Evolutionary conservation across 2,113 vertebrate genomes (phyloP).

Genomic region (Strigops habroptila): DNA sequence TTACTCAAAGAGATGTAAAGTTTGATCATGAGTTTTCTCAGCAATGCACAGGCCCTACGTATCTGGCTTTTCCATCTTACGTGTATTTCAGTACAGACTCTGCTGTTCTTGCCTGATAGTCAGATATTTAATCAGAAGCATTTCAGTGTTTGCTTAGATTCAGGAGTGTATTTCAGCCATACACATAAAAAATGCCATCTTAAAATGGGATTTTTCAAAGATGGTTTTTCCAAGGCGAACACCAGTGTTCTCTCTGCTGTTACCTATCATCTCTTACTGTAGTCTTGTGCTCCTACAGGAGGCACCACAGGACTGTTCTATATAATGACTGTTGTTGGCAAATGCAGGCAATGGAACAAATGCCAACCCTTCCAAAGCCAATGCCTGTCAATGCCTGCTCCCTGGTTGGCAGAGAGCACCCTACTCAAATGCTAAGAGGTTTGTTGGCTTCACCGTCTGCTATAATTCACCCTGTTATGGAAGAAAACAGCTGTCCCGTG

Average conservation of each 20-base stretch:
- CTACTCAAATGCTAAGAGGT: slow-evolving; percentile 76
- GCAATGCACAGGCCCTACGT: neutral
- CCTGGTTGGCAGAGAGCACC: slow-evolving; percentile 68
- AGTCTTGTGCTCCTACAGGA: slow-evolving; percentile 29
- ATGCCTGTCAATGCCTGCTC: slow-evolving; percentile 63
- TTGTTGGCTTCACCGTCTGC: slow-evolving; percentile 72
- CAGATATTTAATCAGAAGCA: neutral
- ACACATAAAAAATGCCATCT: neutral
- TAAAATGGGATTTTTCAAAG: neutral
- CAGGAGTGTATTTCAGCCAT: neutral
- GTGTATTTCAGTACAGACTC: neutral
- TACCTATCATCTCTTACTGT: neutral
- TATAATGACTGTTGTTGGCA: slow-evolving; percentile 25
- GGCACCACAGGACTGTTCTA: slow-evolving; percentile 30
- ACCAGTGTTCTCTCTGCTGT: neutral
- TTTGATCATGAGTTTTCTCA: neutral
- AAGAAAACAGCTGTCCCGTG: slow-evolving; percentile 76
- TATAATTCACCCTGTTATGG: slow-evolving; percentile 75
- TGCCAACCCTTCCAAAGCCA: slow-evolving; percentile 62
- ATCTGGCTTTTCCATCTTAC: neutral
- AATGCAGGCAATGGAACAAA: slow-evolving; percentile 29
- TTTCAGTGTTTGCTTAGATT: neutral
- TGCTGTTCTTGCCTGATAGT: neutral
- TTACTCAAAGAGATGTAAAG: neutral
- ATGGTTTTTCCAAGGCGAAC: neutral